These are phyloP conservation scores for Macquaria ambigua DNA, from an alignment of 2,113 vertebrate species.

Conservation along the genomic window DNA sequence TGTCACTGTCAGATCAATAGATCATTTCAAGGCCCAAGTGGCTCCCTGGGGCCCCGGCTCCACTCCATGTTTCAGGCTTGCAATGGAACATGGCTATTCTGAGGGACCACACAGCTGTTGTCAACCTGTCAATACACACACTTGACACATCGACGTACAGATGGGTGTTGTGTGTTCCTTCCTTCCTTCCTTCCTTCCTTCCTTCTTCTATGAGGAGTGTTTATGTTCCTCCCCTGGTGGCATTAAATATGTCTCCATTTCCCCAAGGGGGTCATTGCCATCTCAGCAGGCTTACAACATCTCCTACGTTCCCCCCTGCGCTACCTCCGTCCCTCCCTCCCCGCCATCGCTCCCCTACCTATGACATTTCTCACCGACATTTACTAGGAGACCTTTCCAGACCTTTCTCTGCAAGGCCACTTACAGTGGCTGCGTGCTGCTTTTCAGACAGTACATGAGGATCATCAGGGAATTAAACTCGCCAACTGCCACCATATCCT, in stretches of 20 bases:
- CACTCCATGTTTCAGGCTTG: slow-evolving; percentile 21
- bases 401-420: slow-evolving; percentile 51
- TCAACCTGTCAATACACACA: slow-evolving; percentile 45
- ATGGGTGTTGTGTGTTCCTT: slow-evolving; percentile 34
- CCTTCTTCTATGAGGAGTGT: slow-evolving; percentile 11
- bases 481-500: slow-evolving; percentile 60
- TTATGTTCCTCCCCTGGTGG: slow-evolving; percentile 38
- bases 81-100: slow-evolving; percentile 64
- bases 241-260: slow-evolving; percentile 53
- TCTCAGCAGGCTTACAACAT: slow-evolving; percentile 51
- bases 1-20: slow-evolving; percentile 68
- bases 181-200: slow-evolving; percentile 9
- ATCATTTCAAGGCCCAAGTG: slow-evolving; percentile 50
- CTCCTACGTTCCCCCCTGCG: background rate
- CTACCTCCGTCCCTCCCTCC: slow-evolving; percentile 15
- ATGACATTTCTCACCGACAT: slow-evolving; percentile 69
- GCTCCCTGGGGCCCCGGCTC: slow-evolving; percentile 20
- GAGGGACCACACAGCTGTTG: slow-evolving; percentile 75
- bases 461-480: slow-evolving; percentile 64
- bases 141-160: slow-evolving; percentile 37
- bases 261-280: slow-evolving; percentile 40
- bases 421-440: slow-evolving; percentile 36
- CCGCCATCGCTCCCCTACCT: slow-evolving; percentile 19
- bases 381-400: slow-evolving; percentile 64
- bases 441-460: slow-evolving; percentile 41